phyloP scores from a whole-genome alignment of 2,888 invertebrate species.

The Sinelater perroti region DNA sequence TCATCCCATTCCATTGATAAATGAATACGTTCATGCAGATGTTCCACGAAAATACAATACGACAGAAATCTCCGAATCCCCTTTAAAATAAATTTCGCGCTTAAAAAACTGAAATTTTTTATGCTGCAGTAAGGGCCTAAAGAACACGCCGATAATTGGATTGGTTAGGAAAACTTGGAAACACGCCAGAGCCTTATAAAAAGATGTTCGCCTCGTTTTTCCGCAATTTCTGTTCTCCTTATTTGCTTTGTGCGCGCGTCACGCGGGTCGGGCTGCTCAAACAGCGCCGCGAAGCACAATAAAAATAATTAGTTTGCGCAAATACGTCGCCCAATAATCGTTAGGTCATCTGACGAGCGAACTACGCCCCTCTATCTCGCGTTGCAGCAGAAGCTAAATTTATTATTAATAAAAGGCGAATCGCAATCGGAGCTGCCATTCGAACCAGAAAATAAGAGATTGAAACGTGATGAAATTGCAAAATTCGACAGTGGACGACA shows the following conservation, averaged over 20 bases:
- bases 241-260: no score
- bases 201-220: neutral
- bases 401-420: conserved; percentile 9
- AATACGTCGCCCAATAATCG: no score
- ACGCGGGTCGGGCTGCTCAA: no score
- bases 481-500: conserved; percentile 10
- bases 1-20: no score
- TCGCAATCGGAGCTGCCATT: neutral
- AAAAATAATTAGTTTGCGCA: no score
- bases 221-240: neutral
- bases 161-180: conserved; percentile 20
- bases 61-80: no score
- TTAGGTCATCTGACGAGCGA: no score
- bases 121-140: conserved; percentile 10
- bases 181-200: conserved; percentile 1
- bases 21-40: no score
- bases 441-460: conserved; percentile 6
- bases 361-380: neutral
- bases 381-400: conserved; percentile 10
- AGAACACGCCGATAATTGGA: conserved; percentile 19
- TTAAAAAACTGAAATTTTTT: no score
- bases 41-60: no score
- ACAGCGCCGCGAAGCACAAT: no score
- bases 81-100: no score
- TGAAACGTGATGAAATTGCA: conserved; percentile 9